A percentile compares a stretch with the other conserved stretches of the same genome.
Conservation (phyloP, 1,140 invertebrate genomes). For the Mylabris phalerata region DNA sequence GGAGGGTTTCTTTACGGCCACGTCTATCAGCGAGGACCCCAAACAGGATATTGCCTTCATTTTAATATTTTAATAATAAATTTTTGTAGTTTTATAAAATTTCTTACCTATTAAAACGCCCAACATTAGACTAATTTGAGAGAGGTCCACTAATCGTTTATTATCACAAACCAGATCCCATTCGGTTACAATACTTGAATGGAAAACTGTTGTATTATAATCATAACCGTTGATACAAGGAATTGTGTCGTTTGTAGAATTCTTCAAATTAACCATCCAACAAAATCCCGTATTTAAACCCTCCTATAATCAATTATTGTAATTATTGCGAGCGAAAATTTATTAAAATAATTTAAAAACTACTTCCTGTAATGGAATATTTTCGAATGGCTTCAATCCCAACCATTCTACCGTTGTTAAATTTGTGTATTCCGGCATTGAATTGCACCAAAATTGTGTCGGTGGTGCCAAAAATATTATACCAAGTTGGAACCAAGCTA, state of each 20-base stretch:
- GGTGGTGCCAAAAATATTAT: constrained; percentile 60
- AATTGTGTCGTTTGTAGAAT: constrained; percentile 3
- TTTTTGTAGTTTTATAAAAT: background rate
- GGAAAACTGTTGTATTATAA: constrained; percentile 44
- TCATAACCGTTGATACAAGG: constrained; percentile 41
- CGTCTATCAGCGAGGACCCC: constrained; percentile 47
- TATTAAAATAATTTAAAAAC: background rate
- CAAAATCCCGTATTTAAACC: constrained; percentile 25
- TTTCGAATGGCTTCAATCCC: background rate
- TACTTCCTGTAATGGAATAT: constrained; percentile 9
- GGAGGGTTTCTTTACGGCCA: constrained; percentile 32
- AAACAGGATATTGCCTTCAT: constrained; percentile 47
- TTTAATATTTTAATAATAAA: background rate
- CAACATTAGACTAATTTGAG: constrained; percentile 47
- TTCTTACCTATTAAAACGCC: constrained; percentile 45
- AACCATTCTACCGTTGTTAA: constrained; percentile 14
- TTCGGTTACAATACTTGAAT: constrained; percentile 45
- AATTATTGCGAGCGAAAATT: background rate
- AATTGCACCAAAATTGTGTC: constrained; percentile 51
- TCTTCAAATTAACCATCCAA: constrained; percentile 11
- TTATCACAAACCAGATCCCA: constrained; percentile 49
- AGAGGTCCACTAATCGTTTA: constrained; percentile 43
- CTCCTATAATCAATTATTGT: constrained; percentile 11
- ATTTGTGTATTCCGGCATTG: constrained; percentile 41
- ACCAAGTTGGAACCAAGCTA: constrained; percentile 59